Evolutionary conservation across 2,113 vertebrate genomes (phyloP).

Genomic region (Xiphophorus couchianus): DNA sequence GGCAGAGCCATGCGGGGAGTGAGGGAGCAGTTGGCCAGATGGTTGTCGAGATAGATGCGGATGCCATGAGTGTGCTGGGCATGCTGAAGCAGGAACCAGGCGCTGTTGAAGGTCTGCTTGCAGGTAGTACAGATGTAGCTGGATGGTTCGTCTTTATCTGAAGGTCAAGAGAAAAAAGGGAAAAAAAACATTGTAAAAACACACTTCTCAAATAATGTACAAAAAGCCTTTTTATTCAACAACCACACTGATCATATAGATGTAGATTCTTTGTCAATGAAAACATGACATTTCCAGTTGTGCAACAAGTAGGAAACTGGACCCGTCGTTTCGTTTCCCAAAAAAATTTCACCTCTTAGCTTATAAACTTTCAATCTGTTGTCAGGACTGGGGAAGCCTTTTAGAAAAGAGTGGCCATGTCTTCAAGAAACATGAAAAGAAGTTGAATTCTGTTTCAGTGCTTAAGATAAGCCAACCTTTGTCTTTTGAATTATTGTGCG

Average conservation of each 20-base stretch:
- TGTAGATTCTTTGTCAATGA: too few relatives aligned
- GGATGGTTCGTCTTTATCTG: slow-evolving; percentile 99
- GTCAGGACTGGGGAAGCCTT: not conserved
- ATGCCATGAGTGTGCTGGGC: slow-evolving; percentile 98
- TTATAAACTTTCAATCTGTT: not conserved
- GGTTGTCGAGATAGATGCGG: slow-evolving; percentile 98
- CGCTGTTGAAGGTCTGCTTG: slow-evolving; percentile 98
- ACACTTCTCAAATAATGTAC: not conserved
- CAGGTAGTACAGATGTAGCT: slow-evolving; percentile 99
- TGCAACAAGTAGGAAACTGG: not conserved
- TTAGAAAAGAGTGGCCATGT: not conserved
- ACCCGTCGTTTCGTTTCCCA: not conserved
- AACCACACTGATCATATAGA: not conserved
- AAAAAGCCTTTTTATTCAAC: not conserved
- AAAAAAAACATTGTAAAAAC: not conserved
- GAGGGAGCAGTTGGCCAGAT: slow-evolving; percentile 91
- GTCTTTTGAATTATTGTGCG: not conserved
- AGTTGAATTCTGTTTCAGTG: not conserved
- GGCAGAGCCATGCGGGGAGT: slow-evolving; percentile 97
- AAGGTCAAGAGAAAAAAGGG: slow-evolving; percentile 56
- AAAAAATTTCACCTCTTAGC: not conserved
- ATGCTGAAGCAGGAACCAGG: slow-evolving; percentile 99
- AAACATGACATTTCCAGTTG: not conserved
- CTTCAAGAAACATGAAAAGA: not conserved
- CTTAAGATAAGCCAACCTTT: not conserved